Evolutionary conservation across 2,888 invertebrate genomes (phyloP), one percentile per base, ranked within the genome.

Genomic region (Tortrix viridana): DNA sequence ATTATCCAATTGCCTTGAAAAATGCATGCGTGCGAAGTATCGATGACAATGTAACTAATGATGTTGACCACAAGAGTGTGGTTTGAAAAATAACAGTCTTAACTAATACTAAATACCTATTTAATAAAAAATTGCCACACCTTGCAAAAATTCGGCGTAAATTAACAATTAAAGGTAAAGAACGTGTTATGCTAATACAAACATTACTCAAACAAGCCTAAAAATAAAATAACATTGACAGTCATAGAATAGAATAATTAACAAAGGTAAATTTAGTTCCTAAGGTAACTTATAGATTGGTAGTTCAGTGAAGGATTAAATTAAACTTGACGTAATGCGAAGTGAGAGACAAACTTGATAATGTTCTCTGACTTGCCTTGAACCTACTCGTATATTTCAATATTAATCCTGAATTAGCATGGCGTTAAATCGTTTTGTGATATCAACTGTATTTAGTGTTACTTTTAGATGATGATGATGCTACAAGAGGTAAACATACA

Each of bases 291-390:
- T 23, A 54, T 41, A 43, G 43, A 23, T 52, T 19, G 18, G 23
- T 20, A 23, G 32, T 44, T 41, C 26, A 46, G 50, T 52, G 57
- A 20, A 2, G 50, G 56, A 41, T 38, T 57, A 57, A 57, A 57
- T 57, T 63, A 57, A 32, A 47, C 23, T 47, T 63, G 50, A 57
- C 57, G 62, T 57, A 63, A 63, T 46, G n/a, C 37, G 12, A 26
- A 41, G 47, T 53, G 44, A 62, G 43, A 46, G 50, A 62, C 56
- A 46, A 56, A 38, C 38, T 55, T 56, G 55, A 43, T 44, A 55
- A 61, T 43, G 55, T 49, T 43, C 14, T 53, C 37, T 41, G 53
- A 53, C 41, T 53, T 41, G 53, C 61, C 61, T 62, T 62, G 61
- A 61, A 55, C 49, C 49, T 61, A 23, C 23, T 23, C 43, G 32